phyloP scores from a whole-genome alignment of 35 echinoderm and acorn worm genomes.

The Apostichopus japonicus region DNA sequence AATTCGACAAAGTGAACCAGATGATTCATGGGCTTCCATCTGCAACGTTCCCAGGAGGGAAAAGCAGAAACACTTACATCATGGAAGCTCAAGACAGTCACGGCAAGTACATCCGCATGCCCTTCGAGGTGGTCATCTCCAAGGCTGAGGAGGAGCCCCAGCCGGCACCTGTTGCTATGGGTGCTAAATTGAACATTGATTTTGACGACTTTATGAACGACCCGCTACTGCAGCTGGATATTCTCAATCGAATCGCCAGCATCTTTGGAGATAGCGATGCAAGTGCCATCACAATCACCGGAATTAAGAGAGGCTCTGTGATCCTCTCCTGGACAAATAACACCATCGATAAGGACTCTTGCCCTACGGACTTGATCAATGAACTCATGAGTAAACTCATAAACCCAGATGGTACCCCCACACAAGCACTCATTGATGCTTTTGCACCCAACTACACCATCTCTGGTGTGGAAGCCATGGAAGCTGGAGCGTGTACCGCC shows the following conservation, averaged over 20 bases:
- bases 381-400: conserved; percentile 84
- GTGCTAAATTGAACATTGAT: conserved; percentile 82
- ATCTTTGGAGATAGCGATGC: conserved; percentile 89
- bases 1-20: conserved; percentile 75
- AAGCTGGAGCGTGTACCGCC: conserved; percentile 66
- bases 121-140: conserved; percentile 78
- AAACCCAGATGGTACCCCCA: conserved; percentile 70
- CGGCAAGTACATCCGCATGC: conserved; percentile 40
- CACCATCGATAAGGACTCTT: conserved; percentile 76
- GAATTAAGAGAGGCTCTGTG: conserved; percentile 81
- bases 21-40: conserved; percentile 70
- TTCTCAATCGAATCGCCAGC: conserved; percentile 83
- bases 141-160: conserved; percentile 24
- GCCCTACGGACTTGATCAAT: conserved; percentile 72
- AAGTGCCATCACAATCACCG: conserved; percentile 85
- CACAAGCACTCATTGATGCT: conserved; percentile 85
- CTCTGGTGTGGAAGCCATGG: conserved; percentile 72
- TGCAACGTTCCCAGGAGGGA: conserved; percentile 18
- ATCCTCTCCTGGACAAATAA: conserved; percentile 94
- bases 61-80: conserved; percentile 50
- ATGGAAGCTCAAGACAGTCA: conserved; percentile 77
- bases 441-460: conserved; percentile 77
- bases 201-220: conserved; percentile 91
- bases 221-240: conserved; percentile 66
- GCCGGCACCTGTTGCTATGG: conserved; percentile 81